Evolutionary conservation across 2,113 vertebrate species (phyloP).

Genomic region (Arenaria interpres): DNA sequence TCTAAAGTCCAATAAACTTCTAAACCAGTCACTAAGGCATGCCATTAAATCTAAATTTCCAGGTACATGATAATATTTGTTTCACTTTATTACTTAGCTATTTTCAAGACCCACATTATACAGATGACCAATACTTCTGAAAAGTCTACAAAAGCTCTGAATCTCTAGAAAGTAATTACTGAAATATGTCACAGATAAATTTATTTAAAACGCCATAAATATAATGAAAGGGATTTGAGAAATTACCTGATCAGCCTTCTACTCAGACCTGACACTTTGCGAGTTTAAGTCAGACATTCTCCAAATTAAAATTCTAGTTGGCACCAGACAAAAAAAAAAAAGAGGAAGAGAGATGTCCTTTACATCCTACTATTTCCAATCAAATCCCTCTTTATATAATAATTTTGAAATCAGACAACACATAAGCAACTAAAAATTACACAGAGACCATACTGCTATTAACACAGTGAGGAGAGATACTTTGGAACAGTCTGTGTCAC

Average conservation of each 20-base stretch:
- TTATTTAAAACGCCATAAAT: background rate
- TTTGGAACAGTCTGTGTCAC: background rate
- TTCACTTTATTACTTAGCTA: background rate
- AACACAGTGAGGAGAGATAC: background rate
- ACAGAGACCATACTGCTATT: background rate
- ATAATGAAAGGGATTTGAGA: background rate
- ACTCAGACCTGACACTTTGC: background rate
- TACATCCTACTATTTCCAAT: background rate
- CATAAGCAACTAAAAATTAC: accelerated
- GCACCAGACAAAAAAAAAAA: background rate
- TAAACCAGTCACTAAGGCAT: background rate
- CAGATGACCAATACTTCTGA: background rate
- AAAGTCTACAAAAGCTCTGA: background rate
- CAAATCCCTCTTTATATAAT: background rate
- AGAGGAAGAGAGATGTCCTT: background rate
- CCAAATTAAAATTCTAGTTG: background rate
- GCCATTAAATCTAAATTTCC: background rate
- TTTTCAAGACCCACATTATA: background rate
- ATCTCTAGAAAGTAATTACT: background rate
- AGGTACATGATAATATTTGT: background rate
- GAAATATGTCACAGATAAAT: background rate
- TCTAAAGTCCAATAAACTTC: background rate
- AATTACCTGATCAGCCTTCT: background rate
- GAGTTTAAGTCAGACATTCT: background rate
- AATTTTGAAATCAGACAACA: background rate